Evolutionary conservation across 2,113 vertebrate genomes (phyloP).

Genomic region (Parus major): DNA sequence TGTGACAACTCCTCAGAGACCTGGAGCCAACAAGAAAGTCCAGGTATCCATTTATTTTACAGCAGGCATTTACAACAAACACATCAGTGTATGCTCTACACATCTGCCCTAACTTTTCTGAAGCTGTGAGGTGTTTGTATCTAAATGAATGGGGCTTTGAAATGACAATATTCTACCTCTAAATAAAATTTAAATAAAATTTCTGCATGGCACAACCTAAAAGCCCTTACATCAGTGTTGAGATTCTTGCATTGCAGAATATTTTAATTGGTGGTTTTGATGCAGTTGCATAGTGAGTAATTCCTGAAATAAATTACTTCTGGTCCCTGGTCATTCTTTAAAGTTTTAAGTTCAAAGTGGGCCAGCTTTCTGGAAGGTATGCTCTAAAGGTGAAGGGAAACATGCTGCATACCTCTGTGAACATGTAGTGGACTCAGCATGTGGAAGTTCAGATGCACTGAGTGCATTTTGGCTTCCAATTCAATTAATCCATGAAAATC

Average conservation of each 20-base stretch:
- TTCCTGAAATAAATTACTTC: neutral
- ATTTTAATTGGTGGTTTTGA: neutral
- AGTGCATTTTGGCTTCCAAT: neutral
- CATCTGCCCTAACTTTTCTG: neutral
- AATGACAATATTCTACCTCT: neutral
- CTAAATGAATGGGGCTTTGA: neutral
- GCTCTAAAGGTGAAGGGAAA: neutral
- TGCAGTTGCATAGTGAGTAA: neutral
- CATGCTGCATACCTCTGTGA: neutral
- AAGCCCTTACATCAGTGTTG: neutral
- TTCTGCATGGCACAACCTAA: neutral
- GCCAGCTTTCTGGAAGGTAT: neutral
- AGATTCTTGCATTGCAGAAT: neutral
- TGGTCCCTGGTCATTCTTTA: neutral
- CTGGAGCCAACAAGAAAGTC: neutral
- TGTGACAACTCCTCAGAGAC: neutral
- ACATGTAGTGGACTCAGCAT: neutral
- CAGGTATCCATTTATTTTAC: neutral
- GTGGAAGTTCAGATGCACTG: neutral
- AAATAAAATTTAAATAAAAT: neutral
- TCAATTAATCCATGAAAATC: neutral
- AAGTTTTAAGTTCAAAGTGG: neutral
- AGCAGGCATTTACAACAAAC: neutral
- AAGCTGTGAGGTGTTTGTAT: neutral
- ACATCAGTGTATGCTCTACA: neutral